phyloP scores from a whole-genome alignment of 2,113 vertebrate genomes.

The Alligator sinensis region DNA sequence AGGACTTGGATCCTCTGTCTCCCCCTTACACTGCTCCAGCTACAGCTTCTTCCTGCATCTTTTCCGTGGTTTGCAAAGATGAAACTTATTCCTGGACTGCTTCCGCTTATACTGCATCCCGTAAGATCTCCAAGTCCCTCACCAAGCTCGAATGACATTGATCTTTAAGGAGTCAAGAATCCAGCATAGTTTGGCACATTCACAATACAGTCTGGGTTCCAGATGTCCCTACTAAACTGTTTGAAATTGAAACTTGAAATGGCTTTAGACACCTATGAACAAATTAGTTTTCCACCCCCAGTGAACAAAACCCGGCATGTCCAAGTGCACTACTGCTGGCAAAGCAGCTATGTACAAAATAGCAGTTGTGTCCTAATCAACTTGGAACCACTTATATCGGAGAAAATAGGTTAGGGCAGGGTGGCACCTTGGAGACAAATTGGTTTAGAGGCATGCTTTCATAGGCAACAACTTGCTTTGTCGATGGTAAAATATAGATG shows the following conservation, averaged over 20 bases:
- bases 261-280: rapidly evolving
- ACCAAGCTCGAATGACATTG: not conserved
- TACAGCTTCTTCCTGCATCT: not conserved
- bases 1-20: not conserved
- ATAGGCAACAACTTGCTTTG: too few relatives aligned
- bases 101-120: not conserved
- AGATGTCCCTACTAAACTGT: not conserved
- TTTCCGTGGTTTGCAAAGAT: not conserved
- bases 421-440: too few relatives aligned
- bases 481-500: not conserved
- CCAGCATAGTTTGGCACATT: rapidly evolving
- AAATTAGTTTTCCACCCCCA: not conserved
- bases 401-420: not conserved
- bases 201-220: not conserved
- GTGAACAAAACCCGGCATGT: rapidly evolving
- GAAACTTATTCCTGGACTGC: not conserved
- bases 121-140: not conserved
- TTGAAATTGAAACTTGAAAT: rapidly evolving
- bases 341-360: not conserved
- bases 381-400: not conserved
- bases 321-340: not conserved
- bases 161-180: not conserved
- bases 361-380: too few relatives aligned
- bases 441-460: too few relatives aligned
- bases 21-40: not conserved